Evolutionary conservation across 2,797 vertebrate species (phyloP).

Genomic region (Toxotes lorentzi): DNA sequence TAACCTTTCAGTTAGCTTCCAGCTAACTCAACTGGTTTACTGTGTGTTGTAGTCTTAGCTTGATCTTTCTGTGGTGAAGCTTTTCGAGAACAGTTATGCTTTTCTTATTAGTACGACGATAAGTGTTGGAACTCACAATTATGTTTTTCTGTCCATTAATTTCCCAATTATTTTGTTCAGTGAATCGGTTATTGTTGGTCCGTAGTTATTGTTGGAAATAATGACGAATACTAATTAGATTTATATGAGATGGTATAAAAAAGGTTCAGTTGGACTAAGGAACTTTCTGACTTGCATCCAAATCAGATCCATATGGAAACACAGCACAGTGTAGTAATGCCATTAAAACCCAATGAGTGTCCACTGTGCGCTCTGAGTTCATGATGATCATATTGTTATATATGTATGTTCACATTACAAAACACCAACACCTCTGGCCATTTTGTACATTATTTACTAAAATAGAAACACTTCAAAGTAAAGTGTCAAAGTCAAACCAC

Average conservation of each 20-base stretch:
- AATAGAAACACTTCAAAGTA: background rate
- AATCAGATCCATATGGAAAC: too few relatives aligned
- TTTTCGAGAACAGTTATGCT: background rate
- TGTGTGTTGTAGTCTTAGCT: background rate
- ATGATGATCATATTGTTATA: background rate
- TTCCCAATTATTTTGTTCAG: background rate
- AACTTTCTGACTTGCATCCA: too few relatives aligned
- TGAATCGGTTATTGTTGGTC: background rate
- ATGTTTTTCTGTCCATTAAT: background rate
- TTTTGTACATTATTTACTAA: background rate
- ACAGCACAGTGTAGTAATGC: background rate
- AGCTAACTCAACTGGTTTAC: background rate
- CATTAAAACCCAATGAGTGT: background rate
- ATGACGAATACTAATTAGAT: too few relatives aligned
- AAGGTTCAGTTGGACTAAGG: too few relatives aligned
- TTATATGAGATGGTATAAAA: too few relatives aligned
- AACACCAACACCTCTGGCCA: background rate
- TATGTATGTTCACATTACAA: background rate
- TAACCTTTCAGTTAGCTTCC: too few relatives aligned
- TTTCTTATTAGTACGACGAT: background rate
- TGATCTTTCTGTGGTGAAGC: background rate
- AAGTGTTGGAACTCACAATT: background rate
- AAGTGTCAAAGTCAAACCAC: background rate
- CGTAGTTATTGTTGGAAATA: too few relatives aligned
- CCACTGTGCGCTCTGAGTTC: background rate